Evolutionary conservation across 2,113 vertebrate species (phyloP), one percentile per base, ranked within the genome.

Genomic region (Xenopus borealis): DNA sequence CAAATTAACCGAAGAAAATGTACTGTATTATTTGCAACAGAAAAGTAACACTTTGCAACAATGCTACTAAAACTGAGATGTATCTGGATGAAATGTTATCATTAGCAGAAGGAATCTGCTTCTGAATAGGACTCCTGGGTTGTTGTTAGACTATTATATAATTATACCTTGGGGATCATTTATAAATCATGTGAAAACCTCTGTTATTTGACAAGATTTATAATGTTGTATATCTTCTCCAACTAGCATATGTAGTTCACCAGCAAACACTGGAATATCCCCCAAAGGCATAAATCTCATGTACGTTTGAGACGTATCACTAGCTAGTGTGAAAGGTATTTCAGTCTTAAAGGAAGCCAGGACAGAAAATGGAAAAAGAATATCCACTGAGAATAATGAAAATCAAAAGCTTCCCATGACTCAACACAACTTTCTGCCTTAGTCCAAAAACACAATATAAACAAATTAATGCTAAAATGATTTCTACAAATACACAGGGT

Each of bases 301-400:
- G 33, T 63, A 55, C 17, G 45, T 55, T 44, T 18, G 66, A 76
- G 40, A 62, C 23, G 44, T 53, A 69, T 69, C 59, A 52, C 67
- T 70, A 47, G 67, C 66, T 45, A 13, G 66, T 69, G 66, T 63
- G 30, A 68, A 69, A 53, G 66, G 57, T 50, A 72, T 62, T 63
- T 63, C 4, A 63, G 44, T 62, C 44, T 33, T 72, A 7, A 2
- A 27, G 11, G 17, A 23, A 63, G 27, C 74, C 59, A 70, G 47
- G 66, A 53, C 50, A 27, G 11, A 53, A 46, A 69, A 13, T 52
- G 20, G 10, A 10, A 16, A 16, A 16, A 50, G 10, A 50, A 50
- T 13, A 63, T 70, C 66, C 59, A 64, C 45, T 57, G 46, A 65
- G 74, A 33, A 77, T 76, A 76, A 69, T 63, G 66, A 70, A 47